Percentiles rank a stretch among this genome's conserved stretches.
Evolutionary conservation across 2,888 invertebrate species (phyloP).

Genomic region (Pandemis heparana): DNA sequence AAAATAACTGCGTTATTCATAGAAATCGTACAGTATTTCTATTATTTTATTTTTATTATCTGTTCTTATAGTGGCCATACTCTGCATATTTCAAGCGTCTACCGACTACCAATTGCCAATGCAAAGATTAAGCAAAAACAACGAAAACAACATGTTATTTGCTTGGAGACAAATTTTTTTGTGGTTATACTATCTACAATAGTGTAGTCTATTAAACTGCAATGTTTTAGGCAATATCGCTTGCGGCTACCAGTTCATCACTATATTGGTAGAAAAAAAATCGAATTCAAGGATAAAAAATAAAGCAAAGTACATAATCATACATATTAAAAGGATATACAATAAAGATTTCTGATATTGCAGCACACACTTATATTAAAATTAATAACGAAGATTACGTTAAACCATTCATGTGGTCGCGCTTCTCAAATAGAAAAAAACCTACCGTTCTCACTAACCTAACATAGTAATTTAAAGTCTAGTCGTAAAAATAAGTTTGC

Average conservation of each 20-base stretch:
- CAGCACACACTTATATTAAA: slow-evolving; percentile 75
- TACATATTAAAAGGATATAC: slow-evolving; percentile 70
- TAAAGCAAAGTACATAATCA: slow-evolving; percentile 64
- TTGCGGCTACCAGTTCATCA: not conserved
- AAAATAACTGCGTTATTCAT: no score
- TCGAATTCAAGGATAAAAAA: slow-evolving; percentile 33
- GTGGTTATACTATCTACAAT: no score
- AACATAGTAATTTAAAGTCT: slow-evolving; percentile 78
- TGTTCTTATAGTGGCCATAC: no score
- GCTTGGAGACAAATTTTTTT: no score
- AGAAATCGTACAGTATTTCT: no score
- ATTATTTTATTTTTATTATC: no score
- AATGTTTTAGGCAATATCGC: not conserved
- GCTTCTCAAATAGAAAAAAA: slow-evolving; percentile 72
- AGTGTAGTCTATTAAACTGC: no score
- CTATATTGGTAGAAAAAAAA: slow-evolving; percentile 26
- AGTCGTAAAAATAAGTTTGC: slow-evolving; percentile 80
- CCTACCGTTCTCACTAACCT: slow-evolving; percentile 79
- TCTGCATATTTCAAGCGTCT: no score
- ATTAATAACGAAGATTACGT: slow-evolving; percentile 44
- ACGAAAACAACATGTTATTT: not conserved
- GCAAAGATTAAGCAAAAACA: not conserved
- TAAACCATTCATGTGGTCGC: slow-evolving; percentile 63
- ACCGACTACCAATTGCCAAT: no score
- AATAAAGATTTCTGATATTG: slow-evolving; percentile 72